These are phyloP conservation scores for Lytechinus variegatus DNA, from an alignment of 35 echinoderm and acorn worm species.

Conservation along the genomic window DNA sequence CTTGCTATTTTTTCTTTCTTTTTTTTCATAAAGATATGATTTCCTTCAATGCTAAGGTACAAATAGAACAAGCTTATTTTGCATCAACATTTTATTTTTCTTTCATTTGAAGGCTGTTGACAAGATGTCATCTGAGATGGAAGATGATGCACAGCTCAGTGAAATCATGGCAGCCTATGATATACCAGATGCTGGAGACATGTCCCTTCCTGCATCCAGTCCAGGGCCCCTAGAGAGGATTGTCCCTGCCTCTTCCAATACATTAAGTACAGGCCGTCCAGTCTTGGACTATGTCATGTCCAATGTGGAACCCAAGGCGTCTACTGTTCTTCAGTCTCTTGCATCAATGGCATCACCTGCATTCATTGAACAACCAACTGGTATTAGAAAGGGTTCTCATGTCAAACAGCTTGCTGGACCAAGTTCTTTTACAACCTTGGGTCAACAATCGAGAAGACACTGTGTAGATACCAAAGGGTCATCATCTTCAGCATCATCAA, in stretches of 20 bases:
- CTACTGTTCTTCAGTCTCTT: not conserved
- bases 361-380: not conserved
- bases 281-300: not conserved
- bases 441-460: not conserved
- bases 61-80: too few relatives aligned
- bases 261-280: not conserved
- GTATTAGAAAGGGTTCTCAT: not conserved
- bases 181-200: not conserved
- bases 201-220: not conserved
- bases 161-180: not conserved
- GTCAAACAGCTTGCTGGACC: not conserved
- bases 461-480: not conserved
- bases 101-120: not conserved
- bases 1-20: too few relatives aligned
- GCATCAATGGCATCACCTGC: not conserved
- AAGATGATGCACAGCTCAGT: not conserved
- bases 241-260: not conserved
- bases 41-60: too few relatives aligned
- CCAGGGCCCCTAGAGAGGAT: not conserved
- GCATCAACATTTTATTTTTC: too few relatives aligned
- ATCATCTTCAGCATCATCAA: not conserved
- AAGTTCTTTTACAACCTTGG: not conserved
- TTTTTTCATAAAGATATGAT: too few relatives aligned
- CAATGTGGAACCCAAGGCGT: not conserved
- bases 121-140: not conserved